Base-by-base conservation (phyloP, 2,888 invertebrate genomes). In the Branchellion lobata region DNA sequence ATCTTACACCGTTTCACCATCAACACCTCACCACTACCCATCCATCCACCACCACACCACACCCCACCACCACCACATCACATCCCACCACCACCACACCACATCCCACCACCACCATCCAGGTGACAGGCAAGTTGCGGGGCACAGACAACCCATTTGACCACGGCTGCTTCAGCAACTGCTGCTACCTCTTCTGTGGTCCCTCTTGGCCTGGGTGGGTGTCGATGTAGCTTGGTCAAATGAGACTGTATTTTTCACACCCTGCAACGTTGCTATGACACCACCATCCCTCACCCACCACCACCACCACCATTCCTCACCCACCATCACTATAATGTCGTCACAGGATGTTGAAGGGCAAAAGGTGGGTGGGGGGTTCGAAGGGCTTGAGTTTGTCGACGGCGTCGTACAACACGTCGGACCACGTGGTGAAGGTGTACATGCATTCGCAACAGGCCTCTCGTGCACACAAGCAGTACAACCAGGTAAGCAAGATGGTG, bases 61-160 rank as follows among this genome's bases (percentile, higher is more conserved):
- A 8, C 40, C 5, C 40, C 40, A 40, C 40, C 40, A 40, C 40
- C 40, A 40, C 40, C 40, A 40, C n/a, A n/a, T n/a, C n/a, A n/a
- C n/a, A n/a, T n/a, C n/a, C n/a, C 69, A 29, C 3, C 33, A 31
- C 31, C 34, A 34, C 34, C 69, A 34, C 18, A 3, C 8, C 8
- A 34, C 3, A 11, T 3, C 3, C 18, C 40, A 57, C 8, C 31
- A 29, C 47, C 34, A 65, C n/a, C 81, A 82, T 84, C 29, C 84
- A 90, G 90, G 98, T 99, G 82, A 99, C 99, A 24, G 97, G 97
- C 80, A 98, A 98, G 90, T 99, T 98, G 90, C 94, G 96, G 86
- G 96, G 96, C 79, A 98, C 96, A 57, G 96, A 94, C 89, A 99
- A 99, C 90, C 99, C 99, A 79, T 99, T 98, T 90, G 96, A 95